phyloP scores from a whole-genome alignment of 2,797 vertebrate species.

The Selene dorsalis region DNA sequence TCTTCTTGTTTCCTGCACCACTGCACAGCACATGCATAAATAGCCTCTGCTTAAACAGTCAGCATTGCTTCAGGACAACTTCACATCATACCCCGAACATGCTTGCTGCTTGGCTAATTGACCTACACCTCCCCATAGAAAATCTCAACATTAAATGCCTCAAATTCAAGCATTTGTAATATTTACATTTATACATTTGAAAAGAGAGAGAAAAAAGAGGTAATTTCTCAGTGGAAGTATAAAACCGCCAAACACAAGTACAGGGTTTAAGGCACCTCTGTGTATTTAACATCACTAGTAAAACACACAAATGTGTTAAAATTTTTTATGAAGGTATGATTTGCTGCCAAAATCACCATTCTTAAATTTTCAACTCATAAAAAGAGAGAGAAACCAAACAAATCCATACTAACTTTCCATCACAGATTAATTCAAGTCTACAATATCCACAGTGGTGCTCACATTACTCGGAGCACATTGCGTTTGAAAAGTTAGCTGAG shows the following conservation, averaged over 20 bases:
- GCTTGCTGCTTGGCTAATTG: conserved; percentile 84
- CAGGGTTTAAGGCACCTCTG: neutral
- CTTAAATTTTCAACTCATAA: conserved; percentile 9
- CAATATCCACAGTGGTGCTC: conserved; percentile 9
- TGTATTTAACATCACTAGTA: neutral
- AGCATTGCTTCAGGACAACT: conserved; percentile 77
- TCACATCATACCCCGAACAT: conserved; percentile 82
- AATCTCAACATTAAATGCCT: conserved; percentile 54
- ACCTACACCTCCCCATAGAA: conserved; percentile 65
- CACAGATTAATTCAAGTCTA: conserved; percentile 4
- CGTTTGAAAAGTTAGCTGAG: conserved; percentile 30
- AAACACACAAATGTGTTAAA: neutral
- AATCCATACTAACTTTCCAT: conserved; percentile 16
- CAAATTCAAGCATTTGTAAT: conserved; percentile 30
- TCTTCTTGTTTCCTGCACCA: conserved; percentile 87
- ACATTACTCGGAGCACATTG: conserved; percentile 7
- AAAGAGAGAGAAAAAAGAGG: conserved; percentile 14
- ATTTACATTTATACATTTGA: conserved; percentile 4
- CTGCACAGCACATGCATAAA: conserved; percentile 89
- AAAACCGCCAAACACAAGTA: neutral
- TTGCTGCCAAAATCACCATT: conserved; percentile 9
- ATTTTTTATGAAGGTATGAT: neutral
- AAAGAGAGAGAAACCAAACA: neutral
- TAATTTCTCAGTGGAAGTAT: neutral
- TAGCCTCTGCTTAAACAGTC: conserved; percentile 81